These are phyloP conservation scores for Andricus quercusramuli DNA, from an alignment of 2,888 invertebrate species.

Conservation along the genomic window DNA sequence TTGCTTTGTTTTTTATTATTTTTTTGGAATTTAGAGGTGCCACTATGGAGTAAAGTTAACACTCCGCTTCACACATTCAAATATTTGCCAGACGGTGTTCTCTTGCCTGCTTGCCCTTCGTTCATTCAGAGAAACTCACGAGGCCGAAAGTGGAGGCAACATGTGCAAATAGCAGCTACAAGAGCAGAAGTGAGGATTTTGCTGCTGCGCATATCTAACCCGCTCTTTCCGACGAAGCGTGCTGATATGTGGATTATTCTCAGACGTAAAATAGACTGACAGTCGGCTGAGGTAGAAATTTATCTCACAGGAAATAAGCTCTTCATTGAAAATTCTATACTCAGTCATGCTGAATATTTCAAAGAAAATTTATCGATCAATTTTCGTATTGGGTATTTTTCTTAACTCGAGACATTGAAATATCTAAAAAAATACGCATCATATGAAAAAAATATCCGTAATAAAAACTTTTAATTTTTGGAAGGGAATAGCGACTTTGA, in stretches of 20 bases:
- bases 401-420: too few species aligned
- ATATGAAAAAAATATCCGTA: too few species aligned
- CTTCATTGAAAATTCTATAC: constrained; percentile 15
- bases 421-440: too few species aligned
- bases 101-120: constrained; percentile 18
- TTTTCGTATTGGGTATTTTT: too few species aligned
- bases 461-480: too few species aligned
- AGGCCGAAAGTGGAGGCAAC: constrained; percentile 11
- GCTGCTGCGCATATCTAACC: constrained; percentile 15
- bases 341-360: neutral
- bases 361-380: neutral
- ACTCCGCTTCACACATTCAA: neutral
- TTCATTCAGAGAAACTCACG: constrained; percentile 26
- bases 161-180: constrained; percentile 35
- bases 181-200: constrained; percentile 27
- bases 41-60: neutral
- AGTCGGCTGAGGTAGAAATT: constrained; percentile 19
- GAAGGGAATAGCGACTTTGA: too few species aligned
- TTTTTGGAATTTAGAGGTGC: neutral
- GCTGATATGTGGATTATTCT: constrained; percentile 33
- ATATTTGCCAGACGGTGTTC: constrained; percentile 17
- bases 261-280: constrained; percentile 31
- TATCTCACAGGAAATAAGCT: constrained; percentile 26
- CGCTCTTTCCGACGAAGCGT: constrained; percentile 15
- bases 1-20: neutral